Evolutionary conservation across 2,888 invertebrate species (phyloP), one percentile per base, ranked within the genome.

Genomic region (Idaea straminata): DNA sequence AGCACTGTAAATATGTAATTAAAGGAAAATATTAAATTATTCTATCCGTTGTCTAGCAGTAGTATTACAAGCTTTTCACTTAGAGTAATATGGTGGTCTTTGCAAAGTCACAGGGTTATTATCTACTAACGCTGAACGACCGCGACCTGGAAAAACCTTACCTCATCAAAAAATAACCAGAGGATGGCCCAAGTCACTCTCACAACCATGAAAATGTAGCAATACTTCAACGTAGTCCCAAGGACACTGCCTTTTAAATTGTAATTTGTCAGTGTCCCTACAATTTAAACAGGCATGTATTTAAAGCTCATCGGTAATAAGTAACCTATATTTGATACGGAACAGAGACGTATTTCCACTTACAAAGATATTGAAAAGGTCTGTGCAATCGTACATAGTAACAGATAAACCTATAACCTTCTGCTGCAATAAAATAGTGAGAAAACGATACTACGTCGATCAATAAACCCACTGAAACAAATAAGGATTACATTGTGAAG

Each of bases 321-420:
- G 16, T 35, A 15, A 16, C 57, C 10, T 13, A 63, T 36, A 57
- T 10, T 58, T 15, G 13, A 34, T 0, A 15, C 35, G 59, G 38
- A 16, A 47, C 2, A 13, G 7, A 47, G 7, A 13, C 10, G 13
- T 47, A 13, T 13, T 47, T 47, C 5, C 25, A 77, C 84, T 83
- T 67, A 84, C 84, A 81, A 5, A 90, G 76, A 66, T 85, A 90
- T 66, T 72, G 72, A 7, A 87, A 80, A 0, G 90, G 88, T 57
- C 89, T 77, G 66, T 88, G 86, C 38, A 91, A 71, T 0, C 90
- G 82, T 4, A 85, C 16, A 65, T 83, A 87, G 70, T 89, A 90
- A 57, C 83, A 84, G 2, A 66, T 0, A 0, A 83, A 66, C 65
- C 81, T 83, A 35, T 77, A 72, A 15, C 62, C 34, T 0, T 64